Base-by-base conservation (phyloP, 2,113 vertebrate genomes). In the Progne subis region DNA sequence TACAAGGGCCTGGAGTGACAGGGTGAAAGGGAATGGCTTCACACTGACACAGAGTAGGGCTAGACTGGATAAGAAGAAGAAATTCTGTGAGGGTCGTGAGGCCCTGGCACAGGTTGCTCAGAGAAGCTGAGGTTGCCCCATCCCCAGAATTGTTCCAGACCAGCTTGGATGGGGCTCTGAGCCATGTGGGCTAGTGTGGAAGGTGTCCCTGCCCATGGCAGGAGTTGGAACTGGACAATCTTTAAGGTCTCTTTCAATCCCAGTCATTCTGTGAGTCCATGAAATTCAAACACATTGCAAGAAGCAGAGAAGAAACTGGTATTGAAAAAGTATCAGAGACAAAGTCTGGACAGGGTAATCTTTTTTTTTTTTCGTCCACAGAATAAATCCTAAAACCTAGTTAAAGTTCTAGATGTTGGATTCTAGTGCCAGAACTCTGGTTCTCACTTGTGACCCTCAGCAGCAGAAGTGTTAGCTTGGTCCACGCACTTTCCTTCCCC, bases 81-180 rank as follows among this genome's bases (percentile, higher is more conserved):
- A 29, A n/a, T 46, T 46, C 14, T 75, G 18, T 67, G 37, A 46
- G 39, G 12, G 23, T 75, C 15, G 0, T 28, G 19, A 68, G 46
- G 29, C 1, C 24, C 34, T 49, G 63, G 41, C 14, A 16, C 12
- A 25, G 20, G 25, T 4, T 83, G 0, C 5, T 34, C 49, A 63
- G 56, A 49, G 41, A 1, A 77, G 34, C 20, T 83, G 71, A 6
- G 41, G 34, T 5, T 83, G 41, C 10, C 25, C 21, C 55, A 49
- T 43, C 41, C 31, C 49, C 18, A 14, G 18, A 0, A 77, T 12
- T 63, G 31, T 63, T 0, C 47, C 0, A 63, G 34, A 5, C 5
- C 34, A 43, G 56, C 5, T 0, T 63, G 63, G 41, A 69, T 43
- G 25, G 5, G 12, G 17, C 12, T 82, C 2, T 4, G 34, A 82